Conservation (phyloP, 1,140 invertebrate genomes). For the Dendrolimus kikuchii region DNA sequence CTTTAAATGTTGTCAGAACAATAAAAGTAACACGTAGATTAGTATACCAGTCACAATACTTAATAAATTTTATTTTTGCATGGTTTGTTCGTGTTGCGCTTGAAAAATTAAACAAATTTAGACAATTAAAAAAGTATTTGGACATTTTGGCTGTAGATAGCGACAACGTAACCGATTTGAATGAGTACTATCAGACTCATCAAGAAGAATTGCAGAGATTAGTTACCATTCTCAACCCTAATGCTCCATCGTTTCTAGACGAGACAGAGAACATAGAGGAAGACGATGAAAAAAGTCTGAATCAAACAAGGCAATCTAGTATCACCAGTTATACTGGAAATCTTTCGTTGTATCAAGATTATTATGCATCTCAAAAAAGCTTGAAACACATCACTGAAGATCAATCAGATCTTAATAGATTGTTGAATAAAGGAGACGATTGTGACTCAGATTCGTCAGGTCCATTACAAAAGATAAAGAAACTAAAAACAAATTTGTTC, state of each 20-base stretch:
- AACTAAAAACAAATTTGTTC: constrained; percentile 51
- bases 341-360: constrained; percentile 53
- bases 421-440: constrained; percentile 42
- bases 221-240: constrained; percentile 51
- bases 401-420: constrained; percentile 49
- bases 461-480: constrained; percentile 47
- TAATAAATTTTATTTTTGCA: constrained; percentile 55
- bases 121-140: constrained; percentile 69
- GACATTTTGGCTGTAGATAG: constrained; percentile 68
- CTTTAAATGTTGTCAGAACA: constrained; percentile 28
- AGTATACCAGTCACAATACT: constrained; percentile 34
- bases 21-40: constrained; percentile 14
- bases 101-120: constrained; percentile 29
- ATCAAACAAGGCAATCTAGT: constrained; percentile 29
- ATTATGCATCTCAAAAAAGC: constrained; percentile 45
- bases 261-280: constrained; percentile 50
- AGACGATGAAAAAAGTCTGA: constrained; percentile 52
- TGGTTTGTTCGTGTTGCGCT: constrained; percentile 56
- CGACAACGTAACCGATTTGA: constrained; percentile 49
- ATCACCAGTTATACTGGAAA: constrained; percentile 46
- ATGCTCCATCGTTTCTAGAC: constrained; percentile 44
- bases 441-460: constrained; percentile 41
- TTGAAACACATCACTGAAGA: constrained; percentile 55
- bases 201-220: constrained; percentile 54
- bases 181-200: constrained; percentile 53